Conservation (phyloP, 1,140 invertebrate genomes). For the Bombus superbus region DNA sequence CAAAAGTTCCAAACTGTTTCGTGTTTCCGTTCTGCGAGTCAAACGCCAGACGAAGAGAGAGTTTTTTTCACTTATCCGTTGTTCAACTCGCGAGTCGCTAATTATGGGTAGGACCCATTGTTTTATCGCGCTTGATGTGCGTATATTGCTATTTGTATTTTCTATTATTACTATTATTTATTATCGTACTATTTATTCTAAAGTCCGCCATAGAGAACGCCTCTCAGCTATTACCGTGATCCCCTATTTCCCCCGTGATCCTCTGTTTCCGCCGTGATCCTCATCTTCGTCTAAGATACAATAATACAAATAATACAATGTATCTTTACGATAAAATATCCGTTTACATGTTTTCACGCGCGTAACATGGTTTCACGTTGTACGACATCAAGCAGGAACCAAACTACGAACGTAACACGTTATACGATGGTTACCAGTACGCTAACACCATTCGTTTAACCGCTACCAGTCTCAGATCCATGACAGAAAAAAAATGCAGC, state of each 20-base stretch:
- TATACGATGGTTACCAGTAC: no score
- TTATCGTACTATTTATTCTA: no score
- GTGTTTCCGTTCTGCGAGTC: background rate
- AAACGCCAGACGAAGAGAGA: background rate
- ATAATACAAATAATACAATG: no score
- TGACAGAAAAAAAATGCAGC: background rate
- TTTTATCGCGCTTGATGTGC: background rate
- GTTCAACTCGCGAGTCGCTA: no score
- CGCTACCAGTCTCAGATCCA: background rate
- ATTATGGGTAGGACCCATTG: no score
- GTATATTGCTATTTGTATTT: no score
- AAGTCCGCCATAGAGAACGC: no score
- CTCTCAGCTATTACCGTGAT: no score
- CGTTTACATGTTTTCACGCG: no score
- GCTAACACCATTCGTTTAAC: background rate
- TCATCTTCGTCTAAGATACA: background rate
- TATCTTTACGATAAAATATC: background rate
- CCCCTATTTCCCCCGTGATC: no score
- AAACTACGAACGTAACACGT: background rate
- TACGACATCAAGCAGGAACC: background rate
- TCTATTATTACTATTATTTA: no score
- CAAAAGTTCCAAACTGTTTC: slow-evolving; percentile 13
- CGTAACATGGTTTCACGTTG: background rate
- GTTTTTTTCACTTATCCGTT: background rate
- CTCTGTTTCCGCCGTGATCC: background rate